Evolutionary conservation across 2,113 vertebrate genomes (phyloP), one percentile per base, ranked within the genome.

Genomic region (Numida meleagris): DNA sequence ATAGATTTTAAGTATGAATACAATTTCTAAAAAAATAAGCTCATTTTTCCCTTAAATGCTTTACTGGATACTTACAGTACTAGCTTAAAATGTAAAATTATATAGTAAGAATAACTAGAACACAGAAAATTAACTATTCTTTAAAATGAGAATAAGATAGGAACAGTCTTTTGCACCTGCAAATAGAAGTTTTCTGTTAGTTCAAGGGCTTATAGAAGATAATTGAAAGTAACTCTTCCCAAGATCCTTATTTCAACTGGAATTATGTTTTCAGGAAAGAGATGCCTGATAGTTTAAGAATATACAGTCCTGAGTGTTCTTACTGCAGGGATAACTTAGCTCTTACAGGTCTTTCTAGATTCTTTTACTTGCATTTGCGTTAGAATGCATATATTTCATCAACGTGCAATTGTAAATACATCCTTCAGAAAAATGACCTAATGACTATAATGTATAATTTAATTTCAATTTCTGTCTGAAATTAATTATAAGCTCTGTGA

Each of bases 381-480:
- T 90, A 78, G 73, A 85, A 86, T 92, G 38, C 15, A 40, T 45
- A 50, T 33, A 38, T 86, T 89, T 87, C 75, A 74, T 91, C 76
- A 80, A 40, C 0, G 1, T 57, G 24, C 66, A 82, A 76, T 76
- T 82, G 58, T 90, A 92, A 92, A 92, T 73, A 89, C 43, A 65
- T 18, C 75, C 82, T 88, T 92, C 86, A 87, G 42, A 89, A 88
- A 96, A 95, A 91, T 88, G 46, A 78, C 83, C 66, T 57, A n/a
- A 79, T 82, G 84, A 46, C 48, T 94, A 40, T 93, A 89, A 85
- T 86, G 71, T 94, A 71, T 72, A 95, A 95, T 95, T 95, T 96
- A 90, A 94, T 94, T 96, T 95, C 71, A 93, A 58, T 93, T 95
- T 93, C 58, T 92, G 24, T 86, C 73, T 82, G 80, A 94, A 94